Percentiles rank a stretch among this genome's conserved stretches.
These are phyloP conservation scores for Notarius lentiginosus DNA, from an alignment of 2,113 vertebrate genomes.

Conservation along the genomic window DNA sequence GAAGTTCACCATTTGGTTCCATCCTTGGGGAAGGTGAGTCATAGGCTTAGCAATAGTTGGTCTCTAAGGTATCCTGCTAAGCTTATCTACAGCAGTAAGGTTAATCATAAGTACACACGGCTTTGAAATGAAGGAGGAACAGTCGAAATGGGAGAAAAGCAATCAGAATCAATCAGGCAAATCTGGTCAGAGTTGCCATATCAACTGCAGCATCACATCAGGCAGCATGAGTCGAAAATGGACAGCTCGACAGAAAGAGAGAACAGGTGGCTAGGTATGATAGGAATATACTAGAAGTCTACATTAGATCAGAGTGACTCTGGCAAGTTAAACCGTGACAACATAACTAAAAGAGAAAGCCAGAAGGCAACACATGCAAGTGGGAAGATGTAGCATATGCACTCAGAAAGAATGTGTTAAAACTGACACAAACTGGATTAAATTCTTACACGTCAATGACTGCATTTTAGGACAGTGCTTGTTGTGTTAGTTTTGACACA, in stretches of 20 bases:
- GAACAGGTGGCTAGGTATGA: neutral
- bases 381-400: neutral
- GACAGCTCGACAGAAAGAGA: neutral
- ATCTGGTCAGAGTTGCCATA: conserved; percentile 6
- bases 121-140: neutral
- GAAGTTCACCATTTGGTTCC: neutral
- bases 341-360: neutral
- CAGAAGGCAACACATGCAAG: neutral
- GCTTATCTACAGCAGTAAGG: neutral
- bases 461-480: too few relatives aligned
- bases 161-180: conserved; percentile 15
- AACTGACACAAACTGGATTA: too few relatives aligned
- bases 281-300: neutral
- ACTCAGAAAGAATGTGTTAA: too few relatives aligned
- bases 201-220: neutral
- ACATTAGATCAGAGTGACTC: neutral
- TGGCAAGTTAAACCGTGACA: neutral
- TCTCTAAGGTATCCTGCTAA: neutral
- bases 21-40: neutral
- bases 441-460: too few relatives aligned
- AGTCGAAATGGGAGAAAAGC: neutral
- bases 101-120: neutral
- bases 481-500: too few relatives aligned
- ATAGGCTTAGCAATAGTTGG: neutral
- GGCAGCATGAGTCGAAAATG: too few relatives aligned